phyloP scores from a whole-genome alignment of 37 sponge, comb jelly and placozoan species.

The Lycopodina hypogea region DNA sequence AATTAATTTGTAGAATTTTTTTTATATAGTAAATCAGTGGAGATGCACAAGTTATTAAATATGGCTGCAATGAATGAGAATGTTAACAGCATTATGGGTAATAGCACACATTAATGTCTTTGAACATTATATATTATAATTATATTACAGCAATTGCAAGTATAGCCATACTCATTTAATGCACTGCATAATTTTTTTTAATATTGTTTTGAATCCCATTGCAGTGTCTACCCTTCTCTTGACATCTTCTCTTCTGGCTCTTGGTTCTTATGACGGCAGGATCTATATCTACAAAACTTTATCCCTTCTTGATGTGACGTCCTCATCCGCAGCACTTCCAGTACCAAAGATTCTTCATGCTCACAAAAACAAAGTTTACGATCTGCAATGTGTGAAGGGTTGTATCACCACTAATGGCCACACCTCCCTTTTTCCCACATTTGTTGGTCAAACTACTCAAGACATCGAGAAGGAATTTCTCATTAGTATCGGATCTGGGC shows the following conservation, averaged over 20 bases:
- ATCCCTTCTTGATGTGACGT: neutral
- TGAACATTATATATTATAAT: too few relatives aligned
- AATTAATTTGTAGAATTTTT: too few relatives aligned
- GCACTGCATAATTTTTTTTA: too few relatives aligned
- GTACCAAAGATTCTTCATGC: neutral
- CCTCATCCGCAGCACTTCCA: neutral
- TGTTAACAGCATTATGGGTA: too few relatives aligned
- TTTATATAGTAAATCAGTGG: too few relatives aligned
- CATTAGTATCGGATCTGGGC: slow-evolving; percentile 46
- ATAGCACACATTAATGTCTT: too few relatives aligned
- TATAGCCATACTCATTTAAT: too few relatives aligned
- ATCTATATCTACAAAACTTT: slow-evolving; percentile 3
- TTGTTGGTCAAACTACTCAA: slow-evolving; percentile 19
- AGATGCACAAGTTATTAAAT: too few relatives aligned
- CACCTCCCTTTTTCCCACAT: slow-evolving; percentile 51
- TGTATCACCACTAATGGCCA: slow-evolving; percentile 14
- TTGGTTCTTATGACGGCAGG: slow-evolving; percentile 32
- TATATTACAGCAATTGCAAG: too few relatives aligned
- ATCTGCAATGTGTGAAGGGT: slow-evolving; percentile 17
- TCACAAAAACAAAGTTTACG: slow-evolving; percentile 22
- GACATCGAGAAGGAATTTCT: slow-evolving; percentile 22
- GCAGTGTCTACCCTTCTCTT: slow-evolving; percentile 28
- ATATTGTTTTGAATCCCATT: too few relatives aligned
- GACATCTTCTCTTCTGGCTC: slow-evolving; percentile 9
- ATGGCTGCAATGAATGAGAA: too few relatives aligned